Percentiles rank a stretch among this genome's conserved stretches.
phyloP scores from a whole-genome alignment of 1,140 invertebrate species.

The Drosophila repleta region DNA sequence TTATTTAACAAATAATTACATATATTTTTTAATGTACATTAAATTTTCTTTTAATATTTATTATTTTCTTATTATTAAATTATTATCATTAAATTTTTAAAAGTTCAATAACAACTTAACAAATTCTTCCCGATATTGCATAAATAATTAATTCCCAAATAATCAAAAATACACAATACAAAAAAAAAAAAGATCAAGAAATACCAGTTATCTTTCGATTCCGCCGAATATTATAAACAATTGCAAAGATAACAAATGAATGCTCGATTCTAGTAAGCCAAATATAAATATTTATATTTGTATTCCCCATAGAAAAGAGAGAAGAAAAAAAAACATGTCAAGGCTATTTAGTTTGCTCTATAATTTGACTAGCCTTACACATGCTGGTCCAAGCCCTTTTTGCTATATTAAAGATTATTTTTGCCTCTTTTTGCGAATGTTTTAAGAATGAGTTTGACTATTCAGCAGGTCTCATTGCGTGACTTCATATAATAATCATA shows the following conservation, averaged over 20 bases:
- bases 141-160: not conserved
- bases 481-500: constrained; percentile 13
- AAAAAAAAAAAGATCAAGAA: not conserved
- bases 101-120: too few relatives aligned
- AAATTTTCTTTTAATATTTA: not conserved
- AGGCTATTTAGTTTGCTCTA: too few relatives aligned
- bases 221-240: not conserved
- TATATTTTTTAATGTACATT: too few relatives aligned
- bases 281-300: too few relatives aligned
- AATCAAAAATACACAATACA: not conserved
- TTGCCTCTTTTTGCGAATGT: not conserved
- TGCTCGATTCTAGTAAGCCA: too few relatives aligned
- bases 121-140: too few relatives aligned
- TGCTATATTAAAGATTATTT: not conserved
- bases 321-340: too few relatives aligned
- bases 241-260: not conserved
- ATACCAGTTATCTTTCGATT: not conserved
- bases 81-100: not conserved
- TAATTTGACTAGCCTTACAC: too few relatives aligned
- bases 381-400: not conserved
- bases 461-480: constrained; percentile 19
- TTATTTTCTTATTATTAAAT: not conserved
- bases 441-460: not conserved
- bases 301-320: too few relatives aligned
- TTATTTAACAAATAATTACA: too few relatives aligned